These are phyloP conservation scores for Etia nguti DNA, from an alignment of 2,113 vertebrate species.

Conservation along the genomic window DNA sequence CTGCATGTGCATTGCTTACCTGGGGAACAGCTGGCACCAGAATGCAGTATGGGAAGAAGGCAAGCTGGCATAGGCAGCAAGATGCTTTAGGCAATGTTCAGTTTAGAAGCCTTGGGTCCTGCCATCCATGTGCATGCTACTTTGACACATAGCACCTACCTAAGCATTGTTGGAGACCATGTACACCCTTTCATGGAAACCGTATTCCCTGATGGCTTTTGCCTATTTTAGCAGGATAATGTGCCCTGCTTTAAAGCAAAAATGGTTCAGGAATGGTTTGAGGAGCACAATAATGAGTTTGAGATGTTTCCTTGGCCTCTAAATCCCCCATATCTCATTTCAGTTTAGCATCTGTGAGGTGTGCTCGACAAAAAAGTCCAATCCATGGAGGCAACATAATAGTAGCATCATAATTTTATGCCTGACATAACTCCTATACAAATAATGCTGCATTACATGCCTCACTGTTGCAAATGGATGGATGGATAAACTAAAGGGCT, in stretches of 20 bases:
- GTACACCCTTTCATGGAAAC: neutral
- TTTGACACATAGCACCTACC: no score
- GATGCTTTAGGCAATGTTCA: no score
- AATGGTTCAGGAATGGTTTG: neutral
- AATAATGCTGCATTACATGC: neutral
- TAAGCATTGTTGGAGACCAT: neutral
- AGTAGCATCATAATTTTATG: neutral
- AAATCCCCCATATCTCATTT: neutral
- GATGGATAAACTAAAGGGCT: neutral
- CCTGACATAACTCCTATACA: neutral
- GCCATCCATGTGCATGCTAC: no score
- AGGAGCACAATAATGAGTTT: neutral
- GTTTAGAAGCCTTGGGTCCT: no score
- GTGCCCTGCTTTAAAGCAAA: neutral
- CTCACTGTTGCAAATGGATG: fast-evolving
- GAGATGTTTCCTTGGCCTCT: neutral
- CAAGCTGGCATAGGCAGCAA: no score
- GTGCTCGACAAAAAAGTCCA: neutral
- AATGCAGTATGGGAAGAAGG: no score
- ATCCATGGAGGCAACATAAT: neutral
- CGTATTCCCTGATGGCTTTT: neutral
- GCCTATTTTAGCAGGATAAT: neutral
- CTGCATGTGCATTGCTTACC: no score
- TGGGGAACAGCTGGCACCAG: no score
- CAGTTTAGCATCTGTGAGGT: neutral